A percentile compares a stretch with the other conserved stretches of the same genome.
Evolutionary conservation across 2,888 invertebrate genomes (phyloP).

Genomic region (Acleris cristana): DNA sequence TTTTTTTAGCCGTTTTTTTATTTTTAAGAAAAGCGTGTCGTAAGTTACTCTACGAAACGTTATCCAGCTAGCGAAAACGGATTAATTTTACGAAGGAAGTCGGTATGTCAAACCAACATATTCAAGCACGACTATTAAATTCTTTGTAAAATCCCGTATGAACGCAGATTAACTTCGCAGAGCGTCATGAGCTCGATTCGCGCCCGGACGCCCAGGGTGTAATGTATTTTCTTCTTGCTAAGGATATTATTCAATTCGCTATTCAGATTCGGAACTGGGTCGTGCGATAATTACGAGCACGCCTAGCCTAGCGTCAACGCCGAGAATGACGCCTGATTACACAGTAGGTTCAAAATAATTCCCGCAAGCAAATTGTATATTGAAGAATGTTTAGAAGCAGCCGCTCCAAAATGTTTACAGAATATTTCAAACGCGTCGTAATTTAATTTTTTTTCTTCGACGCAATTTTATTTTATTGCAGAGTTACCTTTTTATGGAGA

Average conservation of each 20-base stretch:
- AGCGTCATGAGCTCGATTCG: neutral
- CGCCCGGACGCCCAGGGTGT: neutral
- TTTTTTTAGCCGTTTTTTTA: too few relatives aligned
- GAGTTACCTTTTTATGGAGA: conserved; percentile 50
- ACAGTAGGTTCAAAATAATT: conserved; percentile 26
- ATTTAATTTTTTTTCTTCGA: conserved; percentile 49
- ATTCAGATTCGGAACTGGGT: conserved; percentile 31
- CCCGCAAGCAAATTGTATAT: conserved; percentile 35
- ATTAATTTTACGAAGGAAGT: too few relatives aligned
- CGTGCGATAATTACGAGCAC: conserved; percentile 23
- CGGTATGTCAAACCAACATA: too few relatives aligned
- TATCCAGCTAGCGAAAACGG: too few relatives aligned
- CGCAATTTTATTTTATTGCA: conserved; percentile 53
- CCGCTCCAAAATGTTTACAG: conserved; percentile 43
- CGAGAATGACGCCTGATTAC: conserved; percentile 34
- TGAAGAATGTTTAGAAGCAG: conserved; percentile 45
- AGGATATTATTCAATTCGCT: conserved; percentile 33
- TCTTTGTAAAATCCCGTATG: neutral
- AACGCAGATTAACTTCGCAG: conserved; percentile 1
- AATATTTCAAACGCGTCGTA: conserved; percentile 49
- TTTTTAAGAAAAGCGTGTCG: too few relatives aligned
- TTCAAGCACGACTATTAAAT: neutral
- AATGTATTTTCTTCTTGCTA: conserved; percentile 16
- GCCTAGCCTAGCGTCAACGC: conserved; percentile 22
- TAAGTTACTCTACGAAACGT: too few relatives aligned